phyloP scores from a whole-genome alignment of 2,113 vertebrate genomes.

The Anoplopoma fimbria region DNA sequence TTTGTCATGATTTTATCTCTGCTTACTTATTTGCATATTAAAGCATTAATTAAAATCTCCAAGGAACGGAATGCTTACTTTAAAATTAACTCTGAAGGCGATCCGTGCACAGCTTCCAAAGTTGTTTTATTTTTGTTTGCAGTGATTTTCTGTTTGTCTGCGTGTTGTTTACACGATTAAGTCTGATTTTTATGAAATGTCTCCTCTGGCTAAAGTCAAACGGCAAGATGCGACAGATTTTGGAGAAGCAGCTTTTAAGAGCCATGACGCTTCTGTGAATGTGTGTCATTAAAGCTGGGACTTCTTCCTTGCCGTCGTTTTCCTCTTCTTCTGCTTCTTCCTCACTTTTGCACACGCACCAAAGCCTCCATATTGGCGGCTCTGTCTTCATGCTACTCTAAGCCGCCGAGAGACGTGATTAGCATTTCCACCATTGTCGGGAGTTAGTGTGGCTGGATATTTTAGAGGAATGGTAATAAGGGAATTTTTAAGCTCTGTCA shows the following conservation, averaged over 20 bases:
- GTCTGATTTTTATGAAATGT: conserved; percentile 73
- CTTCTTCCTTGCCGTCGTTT: not conserved
- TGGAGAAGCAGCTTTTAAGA: conserved; percentile 59
- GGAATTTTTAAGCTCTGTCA: conserved; percentile 78
- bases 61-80: conserved; percentile 81
- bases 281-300: conserved; percentile 70
- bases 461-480: conserved; percentile 80
- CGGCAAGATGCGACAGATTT: conserved; percentile 67
- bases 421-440: conserved; percentile 73
- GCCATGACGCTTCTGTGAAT: conserved; percentile 55
- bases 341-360: conserved; percentile 43
- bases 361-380: conserved; percentile 62
- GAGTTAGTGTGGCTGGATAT: conserved; percentile 72
- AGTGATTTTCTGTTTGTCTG: conserved; percentile 71
- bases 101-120: conserved; percentile 70
- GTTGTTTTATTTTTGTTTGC: conserved; percentile 79
- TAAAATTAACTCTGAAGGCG: conserved; percentile 82
- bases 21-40: conserved; percentile 87
- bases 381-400: conserved; percentile 60
- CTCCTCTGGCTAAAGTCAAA: conserved; percentile 74
- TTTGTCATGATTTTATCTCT: conserved; percentile 88
- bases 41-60: conserved; percentile 86
- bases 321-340: conserved; percentile 26
- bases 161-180: conserved; percentile 75
- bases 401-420: conserved; percentile 70